These are phyloP conservation scores for Trissoscelio sp. DNA, from an alignment of 2,888 invertebrate species.

Conservation along the genomic window DNA sequence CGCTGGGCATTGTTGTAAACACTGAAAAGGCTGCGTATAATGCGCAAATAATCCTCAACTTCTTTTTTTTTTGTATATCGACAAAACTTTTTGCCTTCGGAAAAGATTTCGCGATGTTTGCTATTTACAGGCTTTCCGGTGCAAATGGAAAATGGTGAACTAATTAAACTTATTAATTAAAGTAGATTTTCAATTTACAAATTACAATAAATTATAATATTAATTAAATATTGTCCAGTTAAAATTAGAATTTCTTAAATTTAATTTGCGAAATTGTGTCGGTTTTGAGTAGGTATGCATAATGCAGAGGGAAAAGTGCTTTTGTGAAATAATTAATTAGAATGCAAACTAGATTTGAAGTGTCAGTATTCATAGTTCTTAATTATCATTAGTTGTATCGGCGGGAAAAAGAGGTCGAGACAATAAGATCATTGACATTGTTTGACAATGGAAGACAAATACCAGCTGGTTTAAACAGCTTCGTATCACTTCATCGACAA, in stretches of 20 bases:
- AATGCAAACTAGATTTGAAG: neutral
- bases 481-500: slow-evolving; percentile 51
- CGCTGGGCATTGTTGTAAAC: slow-evolving; percentile 18
- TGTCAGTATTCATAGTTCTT: neutral
- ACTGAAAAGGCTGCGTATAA: slow-evolving; percentile 7
- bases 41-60: slow-evolving; percentile 19
- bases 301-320: too few species aligned
- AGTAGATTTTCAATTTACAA: too few species aligned
- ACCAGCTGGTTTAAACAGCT: slow-evolving; percentile 25
- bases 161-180: neutral
- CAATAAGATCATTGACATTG: slow-evolving; percentile 36
- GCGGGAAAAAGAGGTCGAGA: slow-evolving; percentile 17
- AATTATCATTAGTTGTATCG: neutral
- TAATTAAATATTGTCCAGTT: too few species aligned
- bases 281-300: too few species aligned
- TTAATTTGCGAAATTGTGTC: too few species aligned
- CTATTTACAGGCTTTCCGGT: neutral
- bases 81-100: neutral
- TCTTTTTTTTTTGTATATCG: slow-evolving; percentile 1
- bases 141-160: neutral
- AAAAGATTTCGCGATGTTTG: neutral
- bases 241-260: too few species aligned
- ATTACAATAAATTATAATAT: too few species aligned
- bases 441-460: slow-evolving; percentile 41
- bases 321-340: neutral